phyloP scores from a whole-genome alignment of 2,113 vertebrate species.

The Neoarius graeffei region DNA sequence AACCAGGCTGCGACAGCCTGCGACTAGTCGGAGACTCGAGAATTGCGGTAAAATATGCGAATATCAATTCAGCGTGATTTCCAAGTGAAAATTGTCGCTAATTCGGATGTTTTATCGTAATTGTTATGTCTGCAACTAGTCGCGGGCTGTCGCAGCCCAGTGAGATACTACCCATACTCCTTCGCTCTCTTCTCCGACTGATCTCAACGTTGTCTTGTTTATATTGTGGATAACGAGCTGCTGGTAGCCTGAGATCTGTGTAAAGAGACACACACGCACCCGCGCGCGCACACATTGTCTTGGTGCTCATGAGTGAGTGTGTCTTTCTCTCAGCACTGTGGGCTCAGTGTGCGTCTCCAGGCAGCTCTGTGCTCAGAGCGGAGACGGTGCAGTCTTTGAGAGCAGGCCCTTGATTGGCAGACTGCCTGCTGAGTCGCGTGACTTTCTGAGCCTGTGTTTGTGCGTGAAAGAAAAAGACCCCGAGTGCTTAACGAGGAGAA shows the following conservation, averaged over 20 bases:
- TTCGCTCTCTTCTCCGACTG: not conserved
- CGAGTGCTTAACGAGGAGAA: not conserved
- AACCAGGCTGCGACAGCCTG: no score
- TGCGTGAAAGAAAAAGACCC: not conserved
- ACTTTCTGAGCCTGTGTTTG: not conserved
- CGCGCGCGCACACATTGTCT: not conserved
- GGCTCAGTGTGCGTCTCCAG: constrained; percentile 10
- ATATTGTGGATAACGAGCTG: constrained; percentile 7
- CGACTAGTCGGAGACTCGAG: no score
- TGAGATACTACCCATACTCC: no score
- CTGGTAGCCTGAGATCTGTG: constrained; percentile 8
- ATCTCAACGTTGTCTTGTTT: not conserved
- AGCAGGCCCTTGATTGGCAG: constrained; percentile 19
- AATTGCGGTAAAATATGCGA: no score
- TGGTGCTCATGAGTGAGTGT: not conserved
- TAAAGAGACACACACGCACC: not conserved
- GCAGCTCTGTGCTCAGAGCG: not conserved
- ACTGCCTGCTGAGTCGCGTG: constrained; percentile 3
- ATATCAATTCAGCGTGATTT: no score
- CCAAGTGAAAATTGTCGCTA: no score
- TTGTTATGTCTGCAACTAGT: no score
- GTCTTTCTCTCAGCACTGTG: not conserved
- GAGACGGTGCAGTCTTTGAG: not conserved
- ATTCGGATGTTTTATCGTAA: no score
- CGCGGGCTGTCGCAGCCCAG: no score